phyloP scores from a whole-genome alignment of 2,113 vertebrate species.

The Australoheros scitulus region DNA sequence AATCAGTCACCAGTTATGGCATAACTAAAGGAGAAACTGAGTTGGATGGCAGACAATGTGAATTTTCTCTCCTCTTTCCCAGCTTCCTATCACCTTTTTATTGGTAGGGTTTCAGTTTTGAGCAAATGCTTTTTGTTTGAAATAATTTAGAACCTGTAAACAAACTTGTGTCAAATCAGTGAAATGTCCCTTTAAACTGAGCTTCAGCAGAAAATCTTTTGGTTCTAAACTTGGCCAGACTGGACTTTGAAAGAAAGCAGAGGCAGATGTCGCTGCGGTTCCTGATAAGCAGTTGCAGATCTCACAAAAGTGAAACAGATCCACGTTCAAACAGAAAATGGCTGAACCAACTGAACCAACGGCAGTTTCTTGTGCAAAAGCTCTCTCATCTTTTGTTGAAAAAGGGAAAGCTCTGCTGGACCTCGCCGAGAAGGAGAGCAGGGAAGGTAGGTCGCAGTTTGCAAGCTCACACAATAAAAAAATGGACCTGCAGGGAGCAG shows the following conservation, averaged over 20 bases:
- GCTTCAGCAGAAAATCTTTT: neutral
- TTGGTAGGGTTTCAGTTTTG: neutral
- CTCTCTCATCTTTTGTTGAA: slow-evolving; percentile 39
- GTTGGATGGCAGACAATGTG: neutral
- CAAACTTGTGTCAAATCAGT: neutral
- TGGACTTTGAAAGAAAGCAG: slow-evolving; percentile 27
- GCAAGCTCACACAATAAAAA: slow-evolving; percentile 36
- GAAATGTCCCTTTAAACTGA: slow-evolving; percentile 9
- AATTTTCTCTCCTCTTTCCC: neutral
- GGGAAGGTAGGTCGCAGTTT: slow-evolving; percentile 49
- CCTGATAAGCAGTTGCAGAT: slow-evolving; percentile 19
- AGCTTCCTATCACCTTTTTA: neutral
- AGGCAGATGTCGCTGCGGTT: neutral
- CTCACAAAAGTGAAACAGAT: neutral
- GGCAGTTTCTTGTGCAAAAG: neutral
- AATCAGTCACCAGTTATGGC: neutral
- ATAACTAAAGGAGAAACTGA: neutral
- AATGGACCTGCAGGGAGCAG: slow-evolving; percentile 41
- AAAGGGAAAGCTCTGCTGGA: slow-evolving; percentile 55
- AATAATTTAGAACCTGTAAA: neutral
- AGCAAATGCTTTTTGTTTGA: neutral
- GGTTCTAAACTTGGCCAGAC: neutral
- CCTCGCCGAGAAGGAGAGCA: slow-evolving; percentile 39
- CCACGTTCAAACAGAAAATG: slow-evolving; percentile 26
- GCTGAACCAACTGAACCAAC: neutral